Conservation (phyloP, 1,140 invertebrate genomes). For the Drosophila albomicans region DNA sequence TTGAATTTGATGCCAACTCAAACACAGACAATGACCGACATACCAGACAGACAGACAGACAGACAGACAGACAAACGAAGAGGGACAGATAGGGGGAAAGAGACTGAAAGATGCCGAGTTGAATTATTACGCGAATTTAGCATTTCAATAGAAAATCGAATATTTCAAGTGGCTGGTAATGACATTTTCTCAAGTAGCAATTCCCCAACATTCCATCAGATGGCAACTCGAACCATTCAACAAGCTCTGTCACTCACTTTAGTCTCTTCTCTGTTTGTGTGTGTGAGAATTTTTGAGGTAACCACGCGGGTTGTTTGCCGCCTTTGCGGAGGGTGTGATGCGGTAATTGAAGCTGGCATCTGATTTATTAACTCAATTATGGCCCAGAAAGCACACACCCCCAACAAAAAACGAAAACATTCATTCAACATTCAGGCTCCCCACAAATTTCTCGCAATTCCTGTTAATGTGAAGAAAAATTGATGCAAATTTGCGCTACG, state of each 20-base stretch:
- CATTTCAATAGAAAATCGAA: constrained; percentile 77
- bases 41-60: background rate
- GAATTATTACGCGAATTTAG: constrained; percentile 74
- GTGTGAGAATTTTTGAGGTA: constrained; percentile 61
- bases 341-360: constrained; percentile 73
- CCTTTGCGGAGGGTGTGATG: constrained; percentile 9
- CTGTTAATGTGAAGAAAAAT: constrained; percentile 71
- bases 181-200: constrained; percentile 60
- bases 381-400: constrained; percentile 42
- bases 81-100: background rate
- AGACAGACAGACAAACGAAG: background rate
- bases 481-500: constrained; percentile 67
- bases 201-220: constrained; percentile 33
- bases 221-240: constrained; percentile 14
- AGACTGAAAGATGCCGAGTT: constrained; percentile 17
- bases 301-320: constrained; percentile 25
- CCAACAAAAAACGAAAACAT: background rate
- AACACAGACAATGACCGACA: background rate
- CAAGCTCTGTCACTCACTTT: constrained; percentile 26
- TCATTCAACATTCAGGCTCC: background rate
- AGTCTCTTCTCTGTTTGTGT: too few relatives aligned
- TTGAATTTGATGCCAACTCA: constrained; percentile 36
- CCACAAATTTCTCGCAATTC: background rate
- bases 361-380: constrained; percentile 79
- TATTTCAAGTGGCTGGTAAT: constrained; percentile 76